Base-by-base conservation (phyloP, 2,888 invertebrate species). In the Apeira syringaria region DNA sequence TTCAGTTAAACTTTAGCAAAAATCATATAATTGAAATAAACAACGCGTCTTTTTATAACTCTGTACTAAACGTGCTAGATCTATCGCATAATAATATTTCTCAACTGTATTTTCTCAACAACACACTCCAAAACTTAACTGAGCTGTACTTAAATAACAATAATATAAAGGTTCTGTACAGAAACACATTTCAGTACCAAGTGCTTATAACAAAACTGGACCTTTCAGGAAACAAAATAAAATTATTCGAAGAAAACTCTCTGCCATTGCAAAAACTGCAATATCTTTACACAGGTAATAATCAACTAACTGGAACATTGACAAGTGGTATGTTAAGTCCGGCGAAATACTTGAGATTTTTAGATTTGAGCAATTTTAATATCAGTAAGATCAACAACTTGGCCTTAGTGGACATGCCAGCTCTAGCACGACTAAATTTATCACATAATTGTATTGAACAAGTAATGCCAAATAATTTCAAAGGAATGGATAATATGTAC, bases 181-280 rank as follows among this genome's bases (percentile, higher is more conserved):
- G 53, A 26, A 40, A 66, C 8, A 42, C 63, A 2, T 87, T 87
- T 44, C 26, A 47, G 17, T 69, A 62, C 25, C 80, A 82, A 57
- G 59, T 38, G 2, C 47, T 52, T 7, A 25, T 88, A n/a, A 67
- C 50, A 24, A 72, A 49, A 44, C 49, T 88, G 33, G 82, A 86
- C 45, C 42, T 88, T 31, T 80, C 85, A 3, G 61, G 60, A 42
- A 88, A 88, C 51, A 61, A 51, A 7, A 85, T 88, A 3, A 45
- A 50, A 4, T 42, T 25, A 3, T 70, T 87, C 32, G 76, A 78
- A 47, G 58, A 57, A 40, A 50, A 69, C 47, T 69, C 82, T 1
- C 60, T 87, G 30, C 79, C 88, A 0, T 53, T 87, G 24, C 38
- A 44, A 7, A 82, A 65, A 22, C 60, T 88, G n/a, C 80, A 86